Conservation (phyloP, 2,888 invertebrate species). For the Eristalis pertinax region DNA sequence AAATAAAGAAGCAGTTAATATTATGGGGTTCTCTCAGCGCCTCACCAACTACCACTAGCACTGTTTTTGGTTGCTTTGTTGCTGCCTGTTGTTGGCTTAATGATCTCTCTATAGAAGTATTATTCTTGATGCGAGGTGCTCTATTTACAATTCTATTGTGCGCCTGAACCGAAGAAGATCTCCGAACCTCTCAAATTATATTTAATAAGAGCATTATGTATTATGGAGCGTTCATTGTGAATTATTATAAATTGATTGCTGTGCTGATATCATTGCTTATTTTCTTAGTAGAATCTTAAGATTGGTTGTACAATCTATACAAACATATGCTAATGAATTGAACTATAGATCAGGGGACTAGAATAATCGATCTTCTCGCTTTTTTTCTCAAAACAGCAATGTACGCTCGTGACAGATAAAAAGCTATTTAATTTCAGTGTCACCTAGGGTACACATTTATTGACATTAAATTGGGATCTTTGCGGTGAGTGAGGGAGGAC, state of each 20-base stretch:
- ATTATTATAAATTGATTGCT: constrained; percentile 66
- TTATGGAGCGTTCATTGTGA: constrained; percentile 62
- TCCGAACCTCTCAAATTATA: constrained; percentile 60
- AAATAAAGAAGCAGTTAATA: constrained; percentile 72
- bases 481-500: too few species aligned
- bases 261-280: constrained; percentile 35
- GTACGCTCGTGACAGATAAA: too few species aligned
- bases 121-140: constrained; percentile 61
- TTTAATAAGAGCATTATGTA: constrained; percentile 65
- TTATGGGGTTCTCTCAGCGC: constrained; percentile 50
- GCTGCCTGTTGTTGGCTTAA: constrained; percentile 64
- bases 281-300: neutral
- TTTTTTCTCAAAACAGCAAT: neutral
- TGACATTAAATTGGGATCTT: too few species aligned
- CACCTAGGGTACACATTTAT: too few species aligned
- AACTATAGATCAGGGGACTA: too few species aligned
- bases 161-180: constrained; percentile 37
- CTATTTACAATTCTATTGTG: constrained; percentile 63
- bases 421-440: too few species aligned
- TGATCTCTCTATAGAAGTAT: constrained; percentile 59
- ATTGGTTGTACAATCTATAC: neutral
- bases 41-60: constrained; percentile 42
- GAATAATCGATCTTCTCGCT: neutral
- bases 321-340: too few species aligned
- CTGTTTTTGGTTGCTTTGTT: constrained; percentile 41